A percentile compares a stretch with the other conserved stretches of the same genome.
phyloP scores from a whole-genome alignment of 2,113 vertebrate species.

The Tragelaphus buxtoni region DNA sequence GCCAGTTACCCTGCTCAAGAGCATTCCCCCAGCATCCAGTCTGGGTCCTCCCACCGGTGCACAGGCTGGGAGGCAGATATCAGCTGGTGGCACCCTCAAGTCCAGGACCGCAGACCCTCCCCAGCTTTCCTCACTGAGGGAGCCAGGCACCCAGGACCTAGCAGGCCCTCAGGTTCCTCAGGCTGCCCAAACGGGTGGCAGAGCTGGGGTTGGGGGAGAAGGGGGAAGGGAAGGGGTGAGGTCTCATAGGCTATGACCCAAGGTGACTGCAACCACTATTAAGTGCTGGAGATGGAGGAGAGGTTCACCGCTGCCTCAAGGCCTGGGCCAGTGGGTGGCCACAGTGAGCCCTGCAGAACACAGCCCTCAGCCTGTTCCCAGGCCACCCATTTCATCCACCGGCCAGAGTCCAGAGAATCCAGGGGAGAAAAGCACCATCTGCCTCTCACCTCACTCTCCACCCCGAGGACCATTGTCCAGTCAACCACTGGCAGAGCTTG shows the following conservation, averaged over 20 bases:
- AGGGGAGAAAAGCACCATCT: background rate
- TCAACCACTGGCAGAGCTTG: background rate
- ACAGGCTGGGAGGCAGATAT: background rate
- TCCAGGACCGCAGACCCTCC: background rate
- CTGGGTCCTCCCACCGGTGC: background rate
- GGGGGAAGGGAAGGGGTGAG: background rate
- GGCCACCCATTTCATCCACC: background rate
- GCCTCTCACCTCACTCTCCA: background rate
- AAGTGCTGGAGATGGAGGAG: background rate
- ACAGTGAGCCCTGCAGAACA: background rate
- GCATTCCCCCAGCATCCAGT: background rate
- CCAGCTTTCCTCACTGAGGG: background rate
- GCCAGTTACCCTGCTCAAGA: background rate
- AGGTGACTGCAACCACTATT: background rate
- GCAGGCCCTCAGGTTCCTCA: background rate
- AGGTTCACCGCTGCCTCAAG: background rate
- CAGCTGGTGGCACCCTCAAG: background rate
- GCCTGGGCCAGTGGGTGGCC: background rate
- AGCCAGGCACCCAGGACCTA: background rate
- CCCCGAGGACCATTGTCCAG: background rate
- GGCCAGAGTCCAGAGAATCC: background rate
- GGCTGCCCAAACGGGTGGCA: fast-evolving
- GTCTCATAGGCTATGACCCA: background rate
- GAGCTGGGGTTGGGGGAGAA: fast-evolving
- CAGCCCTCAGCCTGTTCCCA: background rate